phyloP scores from a whole-genome alignment of 2,888 invertebrate genomes.

The Tinea pellionella region DNA sequence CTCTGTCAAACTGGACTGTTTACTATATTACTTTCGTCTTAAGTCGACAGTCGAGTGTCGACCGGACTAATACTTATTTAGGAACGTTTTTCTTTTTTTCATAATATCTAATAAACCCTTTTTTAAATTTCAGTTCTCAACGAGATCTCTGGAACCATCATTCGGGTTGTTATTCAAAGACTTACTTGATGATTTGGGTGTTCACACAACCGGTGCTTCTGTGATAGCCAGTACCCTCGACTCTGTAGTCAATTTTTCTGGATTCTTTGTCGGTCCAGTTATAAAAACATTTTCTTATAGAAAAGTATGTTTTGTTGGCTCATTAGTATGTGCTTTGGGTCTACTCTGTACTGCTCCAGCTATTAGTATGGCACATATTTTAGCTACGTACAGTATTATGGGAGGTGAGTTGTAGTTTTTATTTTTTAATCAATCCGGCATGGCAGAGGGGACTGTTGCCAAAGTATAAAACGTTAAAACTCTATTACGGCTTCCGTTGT shows the following conservation, averaged over 20 bases:
- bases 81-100: no score
- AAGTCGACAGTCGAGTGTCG: no score
- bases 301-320: constrained; percentile 76
- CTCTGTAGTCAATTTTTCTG: constrained; percentile 82
- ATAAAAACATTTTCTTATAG: constrained; percentile 80
- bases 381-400: constrained; percentile 79
- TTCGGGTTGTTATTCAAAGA: constrained; percentile 85
- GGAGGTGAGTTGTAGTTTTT: constrained; percentile 69
- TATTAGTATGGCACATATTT: constrained; percentile 76
- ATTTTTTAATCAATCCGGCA: background rate
- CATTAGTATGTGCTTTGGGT: constrained; percentile 74
- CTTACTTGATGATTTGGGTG: constrained; percentile 74
- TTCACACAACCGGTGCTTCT: constrained; percentile 80
- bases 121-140: constrained; percentile 73
- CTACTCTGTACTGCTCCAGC: constrained; percentile 77
- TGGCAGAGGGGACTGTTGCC: no score
- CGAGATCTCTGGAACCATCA: constrained; percentile 83
- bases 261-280: constrained; percentile 80
- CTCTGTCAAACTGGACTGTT: no score
- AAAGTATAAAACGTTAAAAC: no score
- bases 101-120: no score
- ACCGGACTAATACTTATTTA: no score
- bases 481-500: no score
- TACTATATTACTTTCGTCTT: no score
- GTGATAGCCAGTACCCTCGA: constrained; percentile 81